Percentiles rank a stretch among this genome's conserved stretches.
Evolutionary conservation across 2,113 vertebrate species (phyloP).

Genomic region (Rhodinocichla rosea): DNA sequence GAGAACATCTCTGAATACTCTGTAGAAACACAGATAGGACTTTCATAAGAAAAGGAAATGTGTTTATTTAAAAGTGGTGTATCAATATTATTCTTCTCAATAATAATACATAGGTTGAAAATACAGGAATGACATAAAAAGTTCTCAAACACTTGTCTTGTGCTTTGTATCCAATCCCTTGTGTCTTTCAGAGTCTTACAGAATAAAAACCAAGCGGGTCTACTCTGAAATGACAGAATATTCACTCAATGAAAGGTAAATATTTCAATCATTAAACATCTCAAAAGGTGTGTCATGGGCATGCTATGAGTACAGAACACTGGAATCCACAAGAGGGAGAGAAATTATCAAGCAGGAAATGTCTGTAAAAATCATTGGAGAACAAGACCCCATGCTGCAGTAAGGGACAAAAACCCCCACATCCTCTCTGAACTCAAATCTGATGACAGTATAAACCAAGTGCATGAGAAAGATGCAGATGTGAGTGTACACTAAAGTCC

Average conservation of each 20-base stretch:
- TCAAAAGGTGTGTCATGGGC: background rate
- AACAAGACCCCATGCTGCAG: background rate
- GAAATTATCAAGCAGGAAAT: background rate
- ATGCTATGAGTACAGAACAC: background rate
- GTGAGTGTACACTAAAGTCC: background rate
- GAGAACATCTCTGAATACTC: background rate
- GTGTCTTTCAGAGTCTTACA: background rate
- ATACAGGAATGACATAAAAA: background rate
- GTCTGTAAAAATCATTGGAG: background rate
- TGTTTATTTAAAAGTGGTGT: background rate
- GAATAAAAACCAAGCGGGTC: background rate
- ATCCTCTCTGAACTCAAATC: background rate
- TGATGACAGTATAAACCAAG: background rate
- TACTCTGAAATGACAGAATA: background rate
- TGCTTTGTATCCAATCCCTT: background rate
- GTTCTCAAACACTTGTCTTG: background rate
- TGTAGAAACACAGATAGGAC: background rate
- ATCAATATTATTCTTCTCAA: background rate
- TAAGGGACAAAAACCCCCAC: background rate
- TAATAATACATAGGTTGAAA: background rate
- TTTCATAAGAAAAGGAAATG: background rate
- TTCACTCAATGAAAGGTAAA: background rate
- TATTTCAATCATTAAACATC: background rate
- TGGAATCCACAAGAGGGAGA: background rate
- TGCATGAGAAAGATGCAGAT: background rate